These are phyloP conservation scores for Dysdera silvatica DNA, from an alignment of 1,140 invertebrate species.

Conservation along the genomic window DNA sequence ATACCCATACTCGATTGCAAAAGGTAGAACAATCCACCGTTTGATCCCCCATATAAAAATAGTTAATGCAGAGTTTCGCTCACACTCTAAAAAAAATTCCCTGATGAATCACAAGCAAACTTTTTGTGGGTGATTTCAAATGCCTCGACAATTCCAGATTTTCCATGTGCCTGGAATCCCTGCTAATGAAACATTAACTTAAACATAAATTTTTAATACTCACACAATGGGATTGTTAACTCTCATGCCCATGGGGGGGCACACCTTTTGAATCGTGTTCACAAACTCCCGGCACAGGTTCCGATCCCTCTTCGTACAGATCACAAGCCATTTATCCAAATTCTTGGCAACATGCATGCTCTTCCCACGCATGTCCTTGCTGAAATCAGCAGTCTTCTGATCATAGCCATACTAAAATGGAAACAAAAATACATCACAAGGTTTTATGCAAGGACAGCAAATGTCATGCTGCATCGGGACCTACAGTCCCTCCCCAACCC, in stretches of 20 bases:
- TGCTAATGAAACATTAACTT: background rate
- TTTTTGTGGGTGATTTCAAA: no score
- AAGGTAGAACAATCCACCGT: no score
- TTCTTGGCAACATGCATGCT: slow-evolving; percentile 16
- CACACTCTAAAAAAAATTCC: no score
- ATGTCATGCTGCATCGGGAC: no score
- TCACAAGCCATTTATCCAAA: slow-evolving; percentile 19
- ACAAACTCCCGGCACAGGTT: slow-evolving; percentile 35
- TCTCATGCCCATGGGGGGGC: slow-evolving; percentile 42
- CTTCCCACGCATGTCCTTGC: slow-evolving; percentile 35
- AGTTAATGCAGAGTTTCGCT: no score
- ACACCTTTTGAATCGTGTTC: slow-evolving; percentile 34
- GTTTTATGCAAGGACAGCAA: no score
- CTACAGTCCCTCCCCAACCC: no score
- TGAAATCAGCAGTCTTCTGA: slow-evolving; percentile 27
- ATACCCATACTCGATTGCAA: no score
- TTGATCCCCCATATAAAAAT: no score
- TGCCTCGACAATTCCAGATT: no score
- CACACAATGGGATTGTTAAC: slow-evolving; percentile 36
- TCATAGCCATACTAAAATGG: slow-evolving; percentile 34
- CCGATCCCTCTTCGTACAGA: slow-evolving; percentile 5
- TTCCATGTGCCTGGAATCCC: background rate
- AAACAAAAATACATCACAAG: no score
- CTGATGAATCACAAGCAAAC: no score
- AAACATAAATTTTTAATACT: background rate